Evolutionary conservation across 2,113 vertebrate species (phyloP), one percentile per base, ranked within the genome.

Genomic region (Gnathonemus longibarbis): DNA sequence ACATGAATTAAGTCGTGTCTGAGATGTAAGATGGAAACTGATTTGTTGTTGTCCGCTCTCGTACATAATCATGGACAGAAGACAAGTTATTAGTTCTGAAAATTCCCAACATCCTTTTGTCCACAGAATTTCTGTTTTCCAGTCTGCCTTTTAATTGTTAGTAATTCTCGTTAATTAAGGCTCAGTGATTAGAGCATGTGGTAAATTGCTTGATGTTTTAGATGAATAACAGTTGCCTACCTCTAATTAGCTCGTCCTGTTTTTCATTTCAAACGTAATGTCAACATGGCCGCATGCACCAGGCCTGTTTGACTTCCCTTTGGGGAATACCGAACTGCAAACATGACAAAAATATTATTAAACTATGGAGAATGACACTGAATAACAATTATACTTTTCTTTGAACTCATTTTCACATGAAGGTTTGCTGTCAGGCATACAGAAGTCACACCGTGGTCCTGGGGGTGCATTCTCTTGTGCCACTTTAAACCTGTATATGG

Each of bases 171-270:
- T 84, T 84, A 84, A 84, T 84, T 84, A 84, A 48, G 45, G 83
- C 45, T 84, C 39, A 48, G 45, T 46, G 42, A 46, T 46, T 84
- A 45, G 83, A 84, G 83, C 83, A 45, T 84, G 83, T 42, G 39
- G 21, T 84, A 42, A 84, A 84, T 45, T 84, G 83, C 83, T 84
- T 84, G 83, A 84, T 84, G 45, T 46, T 84, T 19, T 84, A 84
- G 42, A 48, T 45, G 39, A 84, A 84, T 48, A 45, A 24, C 39
- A 84, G 39, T 84, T 24, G 45, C 19, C 45, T 84, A 46, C 83
- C 24, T 84, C 42, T n/a, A 46, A 84, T 84, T 84, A 84, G 42
- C 45, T 84, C 19, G 1, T 84, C 45, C 39, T 46, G 83, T 48
- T 46, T 46, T n/a, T 84, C 39, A 48, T 46, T 80, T 80, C 35